Conservation (phyloP, 2,113 vertebrate species). For the Mastomys coucha region DNA sequence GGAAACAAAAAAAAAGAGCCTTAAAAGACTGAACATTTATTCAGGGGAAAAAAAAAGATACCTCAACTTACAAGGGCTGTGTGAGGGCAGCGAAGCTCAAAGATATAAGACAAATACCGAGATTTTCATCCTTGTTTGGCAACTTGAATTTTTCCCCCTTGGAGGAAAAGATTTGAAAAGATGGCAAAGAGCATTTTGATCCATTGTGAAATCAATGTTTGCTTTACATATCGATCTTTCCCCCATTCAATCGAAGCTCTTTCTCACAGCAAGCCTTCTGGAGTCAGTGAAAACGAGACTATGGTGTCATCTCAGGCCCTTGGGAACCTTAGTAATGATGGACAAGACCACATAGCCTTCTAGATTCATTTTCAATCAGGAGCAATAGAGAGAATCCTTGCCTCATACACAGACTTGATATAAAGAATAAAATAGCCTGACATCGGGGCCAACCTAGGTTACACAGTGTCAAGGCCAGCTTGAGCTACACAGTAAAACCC, state of each 20-base stretch:
- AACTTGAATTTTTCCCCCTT: not conserved
- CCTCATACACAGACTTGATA: not conserved
- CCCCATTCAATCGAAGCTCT: not conserved
- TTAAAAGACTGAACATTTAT: slow-evolving; percentile 27
- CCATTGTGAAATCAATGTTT: not conserved
- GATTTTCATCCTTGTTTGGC: not conserved
- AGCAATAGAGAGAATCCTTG: not conserved
- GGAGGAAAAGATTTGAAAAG: slow-evolving; percentile 38
- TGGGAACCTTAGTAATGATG: not conserved
- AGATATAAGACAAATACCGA: not conserved
- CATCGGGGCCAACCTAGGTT: not conserved
- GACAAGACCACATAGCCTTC: not conserved
- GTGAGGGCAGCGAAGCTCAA: not conserved
- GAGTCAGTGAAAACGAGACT: not conserved
- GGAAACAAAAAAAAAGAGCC: not conserved
- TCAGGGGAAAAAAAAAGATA: slow-evolving; percentile 3
- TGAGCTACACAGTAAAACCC: not conserved
- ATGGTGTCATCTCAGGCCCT: not conserved
- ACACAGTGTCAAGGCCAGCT: not conserved
- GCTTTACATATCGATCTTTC: not conserved
- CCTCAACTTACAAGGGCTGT: not conserved
- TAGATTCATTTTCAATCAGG: not conserved
- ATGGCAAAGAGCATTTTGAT: slow-evolving; percentile 6
- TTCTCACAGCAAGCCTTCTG: not conserved
- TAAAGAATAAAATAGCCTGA: not conserved